Evolutionary conservation across 1,140 invertebrate species (phyloP).

Genomic region (Drosophila persimilis): DNA sequence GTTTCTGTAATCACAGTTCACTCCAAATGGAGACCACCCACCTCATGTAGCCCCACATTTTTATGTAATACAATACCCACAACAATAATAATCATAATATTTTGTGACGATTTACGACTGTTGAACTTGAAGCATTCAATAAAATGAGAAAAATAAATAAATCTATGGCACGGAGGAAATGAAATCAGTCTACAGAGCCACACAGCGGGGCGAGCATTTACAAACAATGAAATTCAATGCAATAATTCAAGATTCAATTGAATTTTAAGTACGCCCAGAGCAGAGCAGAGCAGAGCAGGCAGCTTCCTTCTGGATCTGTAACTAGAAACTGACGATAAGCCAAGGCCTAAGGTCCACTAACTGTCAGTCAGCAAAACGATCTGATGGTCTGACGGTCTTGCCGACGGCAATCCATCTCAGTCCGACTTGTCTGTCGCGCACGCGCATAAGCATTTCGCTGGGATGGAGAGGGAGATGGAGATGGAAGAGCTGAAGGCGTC

Average conservation of each 20-base stretch:
- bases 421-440: conserved; percentile 54
- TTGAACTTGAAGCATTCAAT: conserved; percentile 65
- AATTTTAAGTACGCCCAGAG: conserved; percentile 78
- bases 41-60: not conserved
- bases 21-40: conserved; percentile 27
- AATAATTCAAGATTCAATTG: conserved; percentile 83
- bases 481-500: conserved; percentile 39
- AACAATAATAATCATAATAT: conserved; percentile 47
- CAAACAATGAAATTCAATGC: conserved; percentile 83
- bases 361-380: conserved; percentile 42
- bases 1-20: too few relatives aligned
- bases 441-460: conserved; percentile 49
- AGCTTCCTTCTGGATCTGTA: conserved; percentile 40
- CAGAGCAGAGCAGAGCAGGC: conserved; percentile 27
- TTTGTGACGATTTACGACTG: conserved; percentile 70
- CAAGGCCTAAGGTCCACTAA: conserved; percentile 29
- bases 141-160: conserved; percentile 78
- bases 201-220: conserved; percentile 68
- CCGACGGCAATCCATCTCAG: conserved; percentile 74
- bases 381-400: conserved; percentile 46
- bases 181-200: conserved; percentile 77
- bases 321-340: conserved; percentile 50
- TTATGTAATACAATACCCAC: conserved; percentile 33
- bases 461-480: conserved; percentile 16
- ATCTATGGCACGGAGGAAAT: conserved; percentile 67